phyloP scores from a whole-genome alignment of 2,113 vertebrate genomes.

The Neolamprologus devosi region DNA sequence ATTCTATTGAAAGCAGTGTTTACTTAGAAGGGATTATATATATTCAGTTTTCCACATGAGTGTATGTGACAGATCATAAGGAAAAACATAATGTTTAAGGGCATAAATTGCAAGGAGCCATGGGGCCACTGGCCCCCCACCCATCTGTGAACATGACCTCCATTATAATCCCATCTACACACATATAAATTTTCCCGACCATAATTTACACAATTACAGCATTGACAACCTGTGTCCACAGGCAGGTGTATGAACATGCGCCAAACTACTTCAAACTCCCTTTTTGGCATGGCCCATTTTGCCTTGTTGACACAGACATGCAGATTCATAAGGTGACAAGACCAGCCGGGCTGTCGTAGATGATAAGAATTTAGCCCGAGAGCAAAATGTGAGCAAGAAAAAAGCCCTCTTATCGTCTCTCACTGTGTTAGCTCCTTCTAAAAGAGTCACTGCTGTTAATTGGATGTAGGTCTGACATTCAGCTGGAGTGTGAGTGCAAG shows the following conservation, averaged over 20 bases:
- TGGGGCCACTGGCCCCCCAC: not conserved
- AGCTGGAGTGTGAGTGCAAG: not conserved
- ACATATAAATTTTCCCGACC: fast-evolving
- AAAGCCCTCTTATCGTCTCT: not conserved
- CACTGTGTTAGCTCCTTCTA: not conserved
- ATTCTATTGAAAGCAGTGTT: not conserved
- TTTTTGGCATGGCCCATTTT: not conserved
- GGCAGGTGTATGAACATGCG: not conserved
- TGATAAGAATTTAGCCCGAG: not conserved
- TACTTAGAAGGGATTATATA: not conserved
- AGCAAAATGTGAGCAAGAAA: not conserved
- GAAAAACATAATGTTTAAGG: not conserved
- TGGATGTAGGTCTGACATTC: slow-evolving; percentile 4
- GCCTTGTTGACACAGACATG: not conserved
- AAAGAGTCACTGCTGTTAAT: slow-evolving; percentile 4
- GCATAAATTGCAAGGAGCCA: not conserved
- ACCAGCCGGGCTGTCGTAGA: not conserved
- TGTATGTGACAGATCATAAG: not conserved
- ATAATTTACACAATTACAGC: not conserved
- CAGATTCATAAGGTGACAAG: not conserved
- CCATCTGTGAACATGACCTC: not conserved
- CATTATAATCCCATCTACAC: not conserved
- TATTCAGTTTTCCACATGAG: not conserved
- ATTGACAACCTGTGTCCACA: not conserved
- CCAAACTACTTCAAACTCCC: not conserved